Conservation (phyloP, 2,113 vertebrate genomes). For the Lates calcarifer region DNA sequence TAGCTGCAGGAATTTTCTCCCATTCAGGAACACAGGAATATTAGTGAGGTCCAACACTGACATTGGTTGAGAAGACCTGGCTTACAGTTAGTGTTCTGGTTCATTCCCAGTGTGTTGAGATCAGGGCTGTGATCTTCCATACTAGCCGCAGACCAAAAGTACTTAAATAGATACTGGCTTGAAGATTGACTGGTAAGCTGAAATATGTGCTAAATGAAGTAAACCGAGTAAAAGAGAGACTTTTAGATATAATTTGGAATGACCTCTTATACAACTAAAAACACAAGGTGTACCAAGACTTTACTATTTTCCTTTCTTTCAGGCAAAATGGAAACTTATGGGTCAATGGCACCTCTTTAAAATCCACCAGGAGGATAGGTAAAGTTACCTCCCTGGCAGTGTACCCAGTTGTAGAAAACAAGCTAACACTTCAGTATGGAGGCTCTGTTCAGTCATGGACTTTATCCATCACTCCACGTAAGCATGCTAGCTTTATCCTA, state of each 20-base stretch:
- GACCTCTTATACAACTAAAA: no score
- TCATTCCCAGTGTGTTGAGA: no score
- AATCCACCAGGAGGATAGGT: constrained; percentile 34
- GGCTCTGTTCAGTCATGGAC: constrained; percentile 50
- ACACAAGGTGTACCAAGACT: not conserved
- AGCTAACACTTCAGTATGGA: constrained; percentile 49
- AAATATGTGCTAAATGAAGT: not conserved
- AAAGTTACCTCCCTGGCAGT: constrained; percentile 72
- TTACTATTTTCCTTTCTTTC: constrained; percentile 3
- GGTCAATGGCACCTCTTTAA: constrained; percentile 68
- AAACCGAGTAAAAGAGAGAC: not conserved
- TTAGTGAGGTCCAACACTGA: not conserved
- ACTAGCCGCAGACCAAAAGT: no score
- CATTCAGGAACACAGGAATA: no score
- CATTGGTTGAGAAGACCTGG: no score
- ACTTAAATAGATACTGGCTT: no score
- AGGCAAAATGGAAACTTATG: constrained; percentile 62
- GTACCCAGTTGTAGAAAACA: constrained; percentile 64
- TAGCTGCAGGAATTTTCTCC: no score
- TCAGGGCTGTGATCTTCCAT: no score
- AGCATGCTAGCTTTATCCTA: not conserved
- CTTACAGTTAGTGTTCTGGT: no score
- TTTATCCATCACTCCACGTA: constrained; percentile 68
- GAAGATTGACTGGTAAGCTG: not conserved
- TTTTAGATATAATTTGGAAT: not conserved